Evolutionary conservation across 1,140 invertebrate genomes (phyloP).

Genomic region (Drosophila ercepeae): DNA sequence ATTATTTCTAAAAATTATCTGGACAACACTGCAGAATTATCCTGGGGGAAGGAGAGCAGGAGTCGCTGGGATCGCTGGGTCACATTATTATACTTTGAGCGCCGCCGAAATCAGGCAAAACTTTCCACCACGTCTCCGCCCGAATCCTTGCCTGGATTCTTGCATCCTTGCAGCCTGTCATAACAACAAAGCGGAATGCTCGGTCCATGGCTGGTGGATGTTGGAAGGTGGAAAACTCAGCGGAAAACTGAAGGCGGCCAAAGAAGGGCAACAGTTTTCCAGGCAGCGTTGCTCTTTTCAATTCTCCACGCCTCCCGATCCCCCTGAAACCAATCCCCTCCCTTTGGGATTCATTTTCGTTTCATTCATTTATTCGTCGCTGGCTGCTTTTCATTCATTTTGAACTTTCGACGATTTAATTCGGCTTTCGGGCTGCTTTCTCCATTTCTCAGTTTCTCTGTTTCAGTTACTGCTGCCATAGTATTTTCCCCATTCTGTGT

Average conservation of each 20-base stretch:
- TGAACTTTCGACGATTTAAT: conserved; percentile 75
- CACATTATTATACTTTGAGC: conserved; percentile 79
- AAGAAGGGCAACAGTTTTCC: conserved; percentile 55
- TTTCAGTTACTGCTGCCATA: conserved; percentile 11
- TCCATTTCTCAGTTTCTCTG: conserved; percentile 8
- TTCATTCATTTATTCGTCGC: conserved; percentile 75
- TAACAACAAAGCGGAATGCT: conserved; percentile 51
- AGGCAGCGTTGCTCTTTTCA: conserved; percentile 57
- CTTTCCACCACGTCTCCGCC: conserved; percentile 28
- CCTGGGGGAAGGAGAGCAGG: neutral
- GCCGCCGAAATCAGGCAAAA: conserved; percentile 71
- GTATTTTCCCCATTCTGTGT: conserved; percentile 15
- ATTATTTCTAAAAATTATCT: neutral
- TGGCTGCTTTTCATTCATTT: conserved; percentile 71
- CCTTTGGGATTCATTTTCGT: conserved; percentile 69
- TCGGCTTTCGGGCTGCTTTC: conserved; percentile 60
- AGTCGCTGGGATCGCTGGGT: conserved; percentile 22
- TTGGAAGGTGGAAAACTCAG: conserved; percentile 11
- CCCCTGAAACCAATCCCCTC: conserved; percentile 12
- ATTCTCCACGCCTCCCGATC: neutral
- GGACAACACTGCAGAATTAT: conserved; percentile 4
- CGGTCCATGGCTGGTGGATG: conserved; percentile 3
- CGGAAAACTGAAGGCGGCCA: conserved; percentile 8
- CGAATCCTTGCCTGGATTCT: conserved; percentile 12
- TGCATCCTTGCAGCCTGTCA: conserved; percentile 38